Evolutionary conservation across 64 coral and sea anemone species (phyloP).

Genomic region (Stichodactyla mertensii): DNA sequence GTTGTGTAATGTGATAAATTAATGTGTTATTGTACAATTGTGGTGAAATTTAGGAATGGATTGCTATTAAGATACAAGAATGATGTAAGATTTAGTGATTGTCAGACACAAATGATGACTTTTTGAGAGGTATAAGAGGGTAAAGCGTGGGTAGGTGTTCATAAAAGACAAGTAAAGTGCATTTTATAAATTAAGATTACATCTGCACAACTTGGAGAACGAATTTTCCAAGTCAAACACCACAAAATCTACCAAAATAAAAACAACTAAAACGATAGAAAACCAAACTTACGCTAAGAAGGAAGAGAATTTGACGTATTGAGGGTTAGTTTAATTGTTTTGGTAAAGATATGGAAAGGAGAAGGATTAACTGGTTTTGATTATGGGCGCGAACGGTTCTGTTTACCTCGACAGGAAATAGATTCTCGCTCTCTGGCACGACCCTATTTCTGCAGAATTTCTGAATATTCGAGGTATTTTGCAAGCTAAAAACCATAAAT

Average conservation of each 20-base stretch:
- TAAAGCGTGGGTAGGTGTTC: neutral
- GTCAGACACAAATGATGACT: neutral
- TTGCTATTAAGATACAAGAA: neutral
- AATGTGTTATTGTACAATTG: neutral
- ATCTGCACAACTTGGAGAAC: neutral
- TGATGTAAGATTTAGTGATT: neutral
- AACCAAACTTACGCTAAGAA: neutral
- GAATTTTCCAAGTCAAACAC: neutral
- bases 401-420: conserved; percentile 25
- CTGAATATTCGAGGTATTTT: neutral
- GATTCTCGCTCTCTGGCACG: neutral
- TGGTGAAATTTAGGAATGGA: neutral
- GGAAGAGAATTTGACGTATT: neutral
- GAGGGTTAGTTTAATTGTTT: neutral
- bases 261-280: neutral
- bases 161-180: neutral
- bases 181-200: neutral
- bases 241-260: neutral
- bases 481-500: neutral
- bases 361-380: neutral
- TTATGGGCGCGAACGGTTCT: conserved; percentile 21
- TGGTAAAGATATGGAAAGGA: neutral
- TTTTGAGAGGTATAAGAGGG: neutral
- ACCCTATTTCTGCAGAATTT: conserved; percentile 2
- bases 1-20: neutral